Evolutionary conservation across 1,140 invertebrate species (phyloP), one percentile per base, ranked within the genome.

Genomic region (Berghia stephanieae): DNA sequence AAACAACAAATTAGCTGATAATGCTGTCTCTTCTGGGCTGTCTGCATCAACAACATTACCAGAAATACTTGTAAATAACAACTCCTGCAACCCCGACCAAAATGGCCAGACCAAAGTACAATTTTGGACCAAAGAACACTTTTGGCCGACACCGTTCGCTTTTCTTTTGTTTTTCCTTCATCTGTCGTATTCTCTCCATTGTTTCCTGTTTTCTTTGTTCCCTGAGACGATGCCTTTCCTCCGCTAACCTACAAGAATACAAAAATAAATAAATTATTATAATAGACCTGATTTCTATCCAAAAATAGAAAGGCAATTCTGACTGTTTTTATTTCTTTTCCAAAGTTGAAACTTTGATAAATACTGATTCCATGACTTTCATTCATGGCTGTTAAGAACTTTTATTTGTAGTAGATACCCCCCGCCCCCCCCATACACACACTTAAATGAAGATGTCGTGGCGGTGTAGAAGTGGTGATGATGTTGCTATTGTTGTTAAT

Each of bases 171-270:
- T 85, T 86, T 52, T 84, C 79, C 79, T 87, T 88, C 82, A 90
- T 90, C 42, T 82, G 70, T 21, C 84, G 81, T 1, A 90, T 83
- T 75, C 85, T 84, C 68, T 87, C 83, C 60, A 80, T 75, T 31
- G 87, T 89, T 42, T 86, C 85, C 60, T 88, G 83, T 31, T 83
- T 84, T 31, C 87, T 77, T 70, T 90, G 87, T 75, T 88, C 86
- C 46, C 90, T 78, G 24, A 82, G 80, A 67, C 87, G 79, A 68
- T 85, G 84, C 43, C 89, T 74, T 34, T 88, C 4, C 16, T 76
- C 60, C 36, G 42, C 63, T 49, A 43, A 43, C 38, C 74, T 76
- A 40, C 42, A 6, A 16, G 5, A 36, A 67, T 2, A 6, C 38
- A 43, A 46, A 31, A 49, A 67, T 49, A 34, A 36, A 49, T n/a